Percentiles rank a stretch among this genome's conserved stretches.
These are phyloP conservation scores for Orchesella flavescens DNA, from an alignment of 2,888 invertebrate species.

Conservation along the genomic window DNA sequence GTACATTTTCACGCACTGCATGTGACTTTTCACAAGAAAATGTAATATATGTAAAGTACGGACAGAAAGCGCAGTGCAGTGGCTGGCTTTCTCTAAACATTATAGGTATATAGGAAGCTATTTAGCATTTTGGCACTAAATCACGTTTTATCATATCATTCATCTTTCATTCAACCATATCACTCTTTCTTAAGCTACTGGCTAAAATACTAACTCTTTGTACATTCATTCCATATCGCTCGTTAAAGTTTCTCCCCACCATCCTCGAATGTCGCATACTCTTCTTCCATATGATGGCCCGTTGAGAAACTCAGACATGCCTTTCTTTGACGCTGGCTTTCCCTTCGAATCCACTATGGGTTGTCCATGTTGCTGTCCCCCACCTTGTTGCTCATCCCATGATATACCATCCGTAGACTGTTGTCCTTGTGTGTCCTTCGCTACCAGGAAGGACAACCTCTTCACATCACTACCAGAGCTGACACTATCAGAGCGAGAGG, in stretches of 20 bases:
- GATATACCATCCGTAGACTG: slow-evolving; percentile 57
- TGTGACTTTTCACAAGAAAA: too few relatives aligned
- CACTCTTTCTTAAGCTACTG: neutral
- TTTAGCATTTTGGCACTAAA: neutral
- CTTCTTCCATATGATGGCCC: slow-evolving; percentile 64
- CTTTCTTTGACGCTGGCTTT: slow-evolving; percentile 53
- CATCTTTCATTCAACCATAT: neutral
- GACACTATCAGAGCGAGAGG: slow-evolving; percentile 71
- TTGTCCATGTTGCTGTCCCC: slow-evolving; percentile 24
- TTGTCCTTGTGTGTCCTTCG: slow-evolving; percentile 62
- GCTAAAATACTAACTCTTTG: neutral
- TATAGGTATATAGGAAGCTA: neutral
- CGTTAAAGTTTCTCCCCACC: slow-evolving; percentile 79
- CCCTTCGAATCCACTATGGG: slow-evolving; percentile 44
- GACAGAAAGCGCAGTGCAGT: neutral
- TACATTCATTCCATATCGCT: slow-evolving; percentile 82
- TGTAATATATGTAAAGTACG: too few relatives aligned
- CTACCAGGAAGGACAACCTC: slow-evolving; percentile 67
- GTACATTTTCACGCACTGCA: too few relatives aligned
- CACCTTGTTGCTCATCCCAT: slow-evolving; percentile 65
- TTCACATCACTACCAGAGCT: slow-evolving; percentile 71
- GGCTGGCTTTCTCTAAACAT: neutral
- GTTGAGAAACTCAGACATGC: slow-evolving; percentile 63
- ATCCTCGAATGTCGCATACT: slow-evolving; percentile 70
- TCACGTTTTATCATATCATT: neutral